These are phyloP conservation scores for Hoplodrina blanda DNA, from an alignment of 2,888 invertebrate genomes.

Conservation along the genomic window DNA sequence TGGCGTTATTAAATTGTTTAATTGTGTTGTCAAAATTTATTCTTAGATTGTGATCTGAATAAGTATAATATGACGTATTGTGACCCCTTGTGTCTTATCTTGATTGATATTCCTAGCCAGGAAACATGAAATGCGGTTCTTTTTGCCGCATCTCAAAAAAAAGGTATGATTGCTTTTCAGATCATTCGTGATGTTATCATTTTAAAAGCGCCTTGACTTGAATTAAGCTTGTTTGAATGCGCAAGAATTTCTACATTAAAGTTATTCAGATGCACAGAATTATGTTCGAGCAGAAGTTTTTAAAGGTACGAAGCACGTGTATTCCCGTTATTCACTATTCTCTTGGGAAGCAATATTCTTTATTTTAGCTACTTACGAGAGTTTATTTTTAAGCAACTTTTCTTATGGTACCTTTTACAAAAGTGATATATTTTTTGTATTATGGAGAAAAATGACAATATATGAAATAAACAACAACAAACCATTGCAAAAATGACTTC, in stretches of 20 bases:
- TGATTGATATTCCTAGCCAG: not conserved
- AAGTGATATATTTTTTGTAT: not conserved
- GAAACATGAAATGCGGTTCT: not conserved
- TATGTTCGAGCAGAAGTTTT: conserved; percentile 26
- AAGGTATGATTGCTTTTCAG: not conserved
- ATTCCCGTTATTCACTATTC: conserved; percentile 23
- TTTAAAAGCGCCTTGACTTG: conserved; percentile 6
- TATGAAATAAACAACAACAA: not conserved
- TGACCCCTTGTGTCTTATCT: not conserved
- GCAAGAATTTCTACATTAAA: conserved; percentile 2
- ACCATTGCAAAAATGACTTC: not conserved
- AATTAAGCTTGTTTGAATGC: conserved; percentile 16
- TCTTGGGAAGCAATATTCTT: conserved; percentile 29
- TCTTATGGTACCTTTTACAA: not conserved
- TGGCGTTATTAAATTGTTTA: not conserved
- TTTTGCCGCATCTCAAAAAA: not conserved
- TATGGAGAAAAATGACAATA: not conserved
- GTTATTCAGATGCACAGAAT: conserved; percentile 17
- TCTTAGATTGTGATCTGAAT: not conserved
- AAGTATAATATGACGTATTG: not conserved
- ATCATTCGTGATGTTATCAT: not conserved
- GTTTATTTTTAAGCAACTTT: conserved; percentile 18
- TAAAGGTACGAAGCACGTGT: conserved; percentile 19
- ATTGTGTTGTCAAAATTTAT: not conserved
- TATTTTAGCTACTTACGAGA: conserved; percentile 16